Base-by-base conservation (phyloP, 2,888 invertebrate genomes). In the Chromoteleia sp. region DNA sequence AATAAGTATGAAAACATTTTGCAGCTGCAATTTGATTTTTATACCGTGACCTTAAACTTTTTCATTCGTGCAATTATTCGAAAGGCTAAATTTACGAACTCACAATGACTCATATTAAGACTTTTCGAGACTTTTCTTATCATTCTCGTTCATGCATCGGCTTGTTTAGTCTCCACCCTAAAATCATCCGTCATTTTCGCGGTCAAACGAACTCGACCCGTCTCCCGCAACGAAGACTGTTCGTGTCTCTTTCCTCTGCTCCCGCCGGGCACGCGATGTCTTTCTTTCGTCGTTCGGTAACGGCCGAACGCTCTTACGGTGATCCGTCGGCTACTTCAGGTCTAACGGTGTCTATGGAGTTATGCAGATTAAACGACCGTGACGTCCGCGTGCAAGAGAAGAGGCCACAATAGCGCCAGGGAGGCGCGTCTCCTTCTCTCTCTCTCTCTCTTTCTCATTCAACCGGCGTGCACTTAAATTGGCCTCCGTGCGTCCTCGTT, bases 361-460 rank as follows among this genome's bases (percentile, higher is more conserved):
- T 89, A 89, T 89, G 89, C 87, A 89, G 88, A 89, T 89, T 87
- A 87, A 88, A 86, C 86, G 86, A 89, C 87, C 89, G 87, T 86
- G 87, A 88, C 88, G 87, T 84, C 81, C 84, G 83, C 73, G 70
- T 65, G 54, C 65, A 61, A 50, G 63, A 67, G 73, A 59, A 36
- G 68, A 74, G 81, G 70, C 68, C 56, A 76, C 76, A 76, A 76
- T 76, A 65, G 76, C 61, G 71, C 54, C 48, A 43, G 12, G 30
- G 59, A 80, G 65, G 71, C 61, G 75, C 56, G 56, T 19, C 52
- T 58, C 29, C 39, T 8, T 15, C 21, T 63, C 63, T 19, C 52
- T 58, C 29, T 29, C 19, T 15, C 21, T 39, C 25, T 58, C 71
- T 39, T 21, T 30, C 65, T 56, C 50, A 4, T 33, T 33, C 59